A percentile compares a stretch with the other conserved stretches of the same genome.
These are phyloP conservation scores for Thripadectes ignobilis DNA, from an alignment of 2,797 vertebrate species.

Conservation along the genomic window DNA sequence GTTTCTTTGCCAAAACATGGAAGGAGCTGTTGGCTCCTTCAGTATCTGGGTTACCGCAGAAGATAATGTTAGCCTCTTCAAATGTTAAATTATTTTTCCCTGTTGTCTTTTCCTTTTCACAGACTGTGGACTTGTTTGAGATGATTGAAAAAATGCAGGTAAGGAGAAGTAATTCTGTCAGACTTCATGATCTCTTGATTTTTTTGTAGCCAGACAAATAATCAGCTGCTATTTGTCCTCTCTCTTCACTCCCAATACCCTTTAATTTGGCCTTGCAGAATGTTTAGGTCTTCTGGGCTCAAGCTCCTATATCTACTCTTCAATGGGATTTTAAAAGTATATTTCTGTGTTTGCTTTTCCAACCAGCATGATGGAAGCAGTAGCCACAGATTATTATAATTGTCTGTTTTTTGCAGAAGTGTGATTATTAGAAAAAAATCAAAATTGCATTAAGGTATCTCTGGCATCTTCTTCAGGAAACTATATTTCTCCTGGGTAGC, in stretches of 20 bases:
- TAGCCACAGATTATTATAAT: neutral
- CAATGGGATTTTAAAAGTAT: neutral
- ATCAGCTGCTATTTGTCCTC: neutral
- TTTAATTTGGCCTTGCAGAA: neutral
- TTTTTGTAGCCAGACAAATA: neutral
- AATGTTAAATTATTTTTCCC: neutral
- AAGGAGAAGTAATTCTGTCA: slow-evolving; percentile 62
- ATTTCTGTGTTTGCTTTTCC: neutral
- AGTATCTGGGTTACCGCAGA: neutral
- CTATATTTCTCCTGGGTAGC: neutral
- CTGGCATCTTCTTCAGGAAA: neutral
- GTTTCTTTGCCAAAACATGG: neutral
- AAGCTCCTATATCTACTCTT: neutral
- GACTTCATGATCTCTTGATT: neutral
- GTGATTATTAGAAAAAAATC: neutral
- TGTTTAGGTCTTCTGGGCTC: neutral
- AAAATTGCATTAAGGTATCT: neutral
- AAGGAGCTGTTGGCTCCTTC: neutral
- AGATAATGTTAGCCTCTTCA: neutral
- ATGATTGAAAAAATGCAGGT: slow-evolving; percentile 98
- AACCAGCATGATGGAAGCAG: neutral
- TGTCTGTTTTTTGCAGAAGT: neutral
- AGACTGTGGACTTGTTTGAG: slow-evolving; percentile 91
- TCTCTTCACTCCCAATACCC: neutral
- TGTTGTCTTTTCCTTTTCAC: slow-evolving; percentile 68